Base-by-base conservation (phyloP, 2,113 vertebrate genomes). In the Rhabdomys dilectus region DNA sequence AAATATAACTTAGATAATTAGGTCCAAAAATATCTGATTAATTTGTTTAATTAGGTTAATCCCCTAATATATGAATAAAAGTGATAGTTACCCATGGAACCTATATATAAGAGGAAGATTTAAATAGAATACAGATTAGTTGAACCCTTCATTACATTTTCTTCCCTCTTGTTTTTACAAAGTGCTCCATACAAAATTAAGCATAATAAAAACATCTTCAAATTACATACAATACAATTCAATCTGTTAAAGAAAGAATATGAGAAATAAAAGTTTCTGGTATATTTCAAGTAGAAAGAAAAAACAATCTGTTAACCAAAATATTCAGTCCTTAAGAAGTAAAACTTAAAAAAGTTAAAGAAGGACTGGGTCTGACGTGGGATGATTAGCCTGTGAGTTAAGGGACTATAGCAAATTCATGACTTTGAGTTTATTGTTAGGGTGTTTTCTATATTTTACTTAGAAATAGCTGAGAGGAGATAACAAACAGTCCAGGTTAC, bases 91-190 rank as follows among this genome's bases (percentile, higher is more conserved):
- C 1, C 16, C 3, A 8, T 75, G 21, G 9, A 42, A 24, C 19
- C 9, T 75, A 42, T 21, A 42, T 75, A 11, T 42, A 24, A 73
- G 24, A 24, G 19, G 4, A 42, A 75, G 24, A 11, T 75, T 9
- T 42, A 75, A 75, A 42, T 75, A 11, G 72, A 96, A 78, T 16
- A 97, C 77, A 31, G 36, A 80, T 24, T 58, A 93, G 97, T 96
- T 97, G 96, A 97, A 96, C 1, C 85, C 95, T 96, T 95, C 34
- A 89, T 17, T 39, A 75, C 45, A 89, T 73, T 96, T 98, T 51
- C 24, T 66, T 88, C 91, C 90, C 39, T 8, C 1, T 95, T 64
- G 60, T 70, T 90, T 94, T 91, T 60, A 88, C 58, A 94, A 95
- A 96, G 62, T 56, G 7, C 17, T 97, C 91, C 9, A 53, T 86